phyloP scores from a whole-genome alignment of 2,113 vertebrate genomes.

The Saccopteryx leptura region DNA sequence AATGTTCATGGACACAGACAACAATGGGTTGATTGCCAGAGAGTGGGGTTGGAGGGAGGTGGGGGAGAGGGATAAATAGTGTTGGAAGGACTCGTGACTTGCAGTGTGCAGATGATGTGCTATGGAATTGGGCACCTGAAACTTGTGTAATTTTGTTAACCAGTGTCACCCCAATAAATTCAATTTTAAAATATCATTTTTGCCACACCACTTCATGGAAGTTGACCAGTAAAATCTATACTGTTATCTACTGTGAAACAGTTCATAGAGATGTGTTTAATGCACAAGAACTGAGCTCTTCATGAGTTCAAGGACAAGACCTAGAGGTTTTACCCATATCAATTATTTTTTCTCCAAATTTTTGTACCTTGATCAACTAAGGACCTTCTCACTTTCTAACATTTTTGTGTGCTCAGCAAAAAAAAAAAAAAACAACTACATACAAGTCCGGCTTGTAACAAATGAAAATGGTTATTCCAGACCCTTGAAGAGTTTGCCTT shows the following conservation, averaged over 20 bases:
- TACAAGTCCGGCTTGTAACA: background rate
- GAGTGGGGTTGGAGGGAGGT: too few species aligned
- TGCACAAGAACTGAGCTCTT: background rate
- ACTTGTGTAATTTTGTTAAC: too few species aligned
- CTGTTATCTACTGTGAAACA: background rate
- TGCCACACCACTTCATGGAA: background rate
- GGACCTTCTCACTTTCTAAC: background rate
- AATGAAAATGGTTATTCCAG: background rate
- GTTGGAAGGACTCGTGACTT: too few species aligned
- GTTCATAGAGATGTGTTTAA: background rate
- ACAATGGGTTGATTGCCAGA: too few species aligned
- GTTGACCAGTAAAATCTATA: background rate
- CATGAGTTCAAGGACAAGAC: background rate
- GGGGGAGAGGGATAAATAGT: too few species aligned
- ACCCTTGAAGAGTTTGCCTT: background rate
- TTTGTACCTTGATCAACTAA: background rate
- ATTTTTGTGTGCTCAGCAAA: background rate
- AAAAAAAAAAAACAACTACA: background rate
- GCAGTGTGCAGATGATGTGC: too few species aligned
- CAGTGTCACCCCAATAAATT: too few species aligned
- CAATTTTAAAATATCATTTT: background rate
- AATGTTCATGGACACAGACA: too few species aligned
- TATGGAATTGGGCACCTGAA: too few species aligned
- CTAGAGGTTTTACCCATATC: background rate
- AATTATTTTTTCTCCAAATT: background rate